Evolutionary conservation across 2,113 vertebrate genomes (phyloP).

Genomic region (Oreocharis arfaki): DNA sequence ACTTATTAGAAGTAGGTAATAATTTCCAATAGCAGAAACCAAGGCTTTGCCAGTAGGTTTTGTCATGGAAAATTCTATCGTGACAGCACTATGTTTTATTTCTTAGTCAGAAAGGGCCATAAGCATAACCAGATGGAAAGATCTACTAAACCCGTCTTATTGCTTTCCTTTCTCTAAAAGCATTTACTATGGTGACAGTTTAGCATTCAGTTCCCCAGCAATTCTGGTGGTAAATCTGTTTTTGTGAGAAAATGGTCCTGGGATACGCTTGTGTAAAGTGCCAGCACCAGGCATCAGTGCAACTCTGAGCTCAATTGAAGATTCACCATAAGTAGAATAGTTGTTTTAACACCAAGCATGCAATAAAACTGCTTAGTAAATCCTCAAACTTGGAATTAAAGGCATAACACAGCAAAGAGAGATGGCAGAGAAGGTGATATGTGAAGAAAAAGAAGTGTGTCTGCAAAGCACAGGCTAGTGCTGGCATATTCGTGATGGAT

Average conservation of each 20-base stretch:
- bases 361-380: background rate
- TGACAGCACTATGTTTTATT: rapidly evolving
- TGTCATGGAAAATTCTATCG: background rate
- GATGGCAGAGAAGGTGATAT: background rate
- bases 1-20: background rate
- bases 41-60: background rate
- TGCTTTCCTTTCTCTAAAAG: background rate
- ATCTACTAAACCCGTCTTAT: background rate
- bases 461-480: background rate
- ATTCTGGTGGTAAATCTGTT: background rate
- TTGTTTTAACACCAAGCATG: background rate
- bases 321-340: background rate
- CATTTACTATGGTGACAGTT: background rate
- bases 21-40: background rate
- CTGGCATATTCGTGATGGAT: background rate
- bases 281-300: background rate
- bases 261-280: background rate
- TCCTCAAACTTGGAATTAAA: background rate
- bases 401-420: background rate
- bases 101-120: background rate
- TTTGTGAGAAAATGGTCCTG: background rate
- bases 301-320: background rate
- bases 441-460: background rate
- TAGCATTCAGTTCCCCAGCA: background rate
- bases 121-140: background rate